phyloP scores from a whole-genome alignment of 2,888 invertebrate genomes.

The Linnaemya vulpina region DNA sequence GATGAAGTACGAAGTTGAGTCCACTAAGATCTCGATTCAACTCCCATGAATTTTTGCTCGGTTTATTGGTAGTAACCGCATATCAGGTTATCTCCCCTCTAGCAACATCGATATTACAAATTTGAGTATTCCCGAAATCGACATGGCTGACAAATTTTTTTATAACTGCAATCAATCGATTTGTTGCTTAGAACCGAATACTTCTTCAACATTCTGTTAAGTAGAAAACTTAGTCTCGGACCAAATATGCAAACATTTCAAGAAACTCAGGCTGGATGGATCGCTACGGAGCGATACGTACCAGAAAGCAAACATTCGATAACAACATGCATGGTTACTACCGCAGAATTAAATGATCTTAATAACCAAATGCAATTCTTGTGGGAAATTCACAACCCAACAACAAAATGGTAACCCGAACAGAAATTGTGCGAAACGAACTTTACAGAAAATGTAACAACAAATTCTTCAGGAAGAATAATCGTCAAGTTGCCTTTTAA shows the following conservation, averaged over 20 bases:
- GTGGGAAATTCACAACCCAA: background rate
- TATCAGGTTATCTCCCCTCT: constrained; percentile 16
- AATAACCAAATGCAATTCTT: constrained; percentile 24
- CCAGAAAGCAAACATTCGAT: background rate
- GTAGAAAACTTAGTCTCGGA: constrained; percentile 24
- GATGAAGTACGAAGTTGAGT: constrained; percentile 16
- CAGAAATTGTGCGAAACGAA: constrained; percentile 24
- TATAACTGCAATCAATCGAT: constrained; percentile 32
- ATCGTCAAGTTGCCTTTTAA: constrained; percentile 18
- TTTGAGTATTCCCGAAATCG: constrained; percentile 16
- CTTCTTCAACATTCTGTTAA: constrained; percentile 21
- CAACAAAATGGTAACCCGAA: constrained; percentile 31
- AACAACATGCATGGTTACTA: background rate
- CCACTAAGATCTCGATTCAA: constrained; percentile 24
- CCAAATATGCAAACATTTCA: constrained; percentile 6
- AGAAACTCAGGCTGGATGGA: constrained; percentile 35
- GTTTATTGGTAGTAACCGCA: constrained; percentile 12
- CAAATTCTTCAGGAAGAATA: background rate
- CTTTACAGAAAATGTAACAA: constrained; percentile 22
- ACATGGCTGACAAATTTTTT: constrained; percentile 41
- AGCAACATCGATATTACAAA: constrained; percentile 20
- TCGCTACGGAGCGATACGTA: constrained; percentile 19
- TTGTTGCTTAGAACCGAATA: constrained; percentile 33
- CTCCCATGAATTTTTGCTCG: constrained; percentile 23
- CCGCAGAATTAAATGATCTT: background rate